Evolutionary conservation across 2,888 invertebrate species (phyloP).

Genomic region (Biston stratarius): DNA sequence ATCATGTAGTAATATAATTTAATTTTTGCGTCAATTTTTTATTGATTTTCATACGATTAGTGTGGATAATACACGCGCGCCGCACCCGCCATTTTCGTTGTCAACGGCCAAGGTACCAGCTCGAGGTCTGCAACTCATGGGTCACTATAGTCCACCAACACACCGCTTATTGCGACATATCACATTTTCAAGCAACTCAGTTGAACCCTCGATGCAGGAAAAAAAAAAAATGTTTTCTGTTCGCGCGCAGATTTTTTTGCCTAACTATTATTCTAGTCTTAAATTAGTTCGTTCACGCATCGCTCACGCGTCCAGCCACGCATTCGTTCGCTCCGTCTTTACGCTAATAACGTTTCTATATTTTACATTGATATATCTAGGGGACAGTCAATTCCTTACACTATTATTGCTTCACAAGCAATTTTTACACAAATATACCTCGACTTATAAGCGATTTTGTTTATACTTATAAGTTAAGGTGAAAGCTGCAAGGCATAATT

Average conservation of each 20-base stretch:
- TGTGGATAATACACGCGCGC: slow-evolving; percentile 55
- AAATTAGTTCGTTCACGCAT: slow-evolving; percentile 64
- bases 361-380: slow-evolving; percentile 77
- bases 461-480: slow-evolving; percentile 46
- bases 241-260: slow-evolving; percentile 55
- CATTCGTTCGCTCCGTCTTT: slow-evolving; percentile 62
- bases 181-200: slow-evolving; percentile 73
- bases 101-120: slow-evolving; percentile 59
- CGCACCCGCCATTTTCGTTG: slow-evolving; percentile 70
- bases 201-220: slow-evolving; percentile 81
- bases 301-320: slow-evolving; percentile 61
- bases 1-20: too few species aligned
- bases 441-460: slow-evolving; percentile 46
- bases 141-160: slow-evolving; percentile 50
- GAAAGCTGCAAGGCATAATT: slow-evolving; percentile 50
- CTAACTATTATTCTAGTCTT: slow-evolving; percentile 84
- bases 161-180: slow-evolving; percentile 76
- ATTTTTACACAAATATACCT: slow-evolving; percentile 46
- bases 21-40: not conserved
- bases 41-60: not conserved
- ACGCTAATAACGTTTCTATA: slow-evolving; percentile 73
- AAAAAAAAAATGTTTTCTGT: slow-evolving; percentile 62
- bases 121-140: slow-evolving; percentile 61
- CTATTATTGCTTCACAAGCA: slow-evolving; percentile 68
- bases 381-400: slow-evolving; percentile 80